Evolutionary conservation across 1,140 invertebrate genomes (phyloP).

Genomic region (Araneus ventricosus): DNA sequence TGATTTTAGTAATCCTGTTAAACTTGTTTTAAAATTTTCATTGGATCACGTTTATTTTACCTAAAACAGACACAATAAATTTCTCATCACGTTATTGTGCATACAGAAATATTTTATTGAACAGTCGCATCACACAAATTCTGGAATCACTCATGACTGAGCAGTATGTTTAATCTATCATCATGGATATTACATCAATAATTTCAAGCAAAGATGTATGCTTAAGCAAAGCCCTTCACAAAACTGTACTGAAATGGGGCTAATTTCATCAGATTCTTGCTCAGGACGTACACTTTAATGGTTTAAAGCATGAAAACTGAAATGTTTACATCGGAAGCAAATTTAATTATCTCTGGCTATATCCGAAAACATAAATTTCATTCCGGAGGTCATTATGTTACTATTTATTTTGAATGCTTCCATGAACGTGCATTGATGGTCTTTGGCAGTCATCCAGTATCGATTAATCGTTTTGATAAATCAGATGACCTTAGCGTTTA

Average conservation of each 20-base stretch:
- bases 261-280: background rate
- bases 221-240: background rate
- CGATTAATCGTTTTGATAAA: conserved; percentile 71
- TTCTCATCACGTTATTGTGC: background rate
- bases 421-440: conserved; percentile 36
- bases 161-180: background rate
- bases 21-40: too few species aligned
- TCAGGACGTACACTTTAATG: background rate
- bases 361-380: conserved; percentile 58
- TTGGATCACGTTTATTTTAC: background rate
- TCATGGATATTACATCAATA: background rate
- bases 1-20: too few species aligned
- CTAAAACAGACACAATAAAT: background rate
- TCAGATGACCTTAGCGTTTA: conserved; percentile 57
- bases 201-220: background rate
- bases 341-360: conserved; percentile 15
- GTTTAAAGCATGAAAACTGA: conserved; percentile 18
- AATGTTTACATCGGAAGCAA: conserved; percentile 18
- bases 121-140: background rate
- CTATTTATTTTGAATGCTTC: conserved; percentile 58
- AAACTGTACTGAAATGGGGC: background rate
- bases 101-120: background rate
- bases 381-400: conserved; percentile 45
- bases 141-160: background rate
- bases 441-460: conserved; percentile 60